Evolutionary conservation across 92 coral and sea anemone species (phyloP).

Genomic region (Pocillopora meandrina): DNA sequence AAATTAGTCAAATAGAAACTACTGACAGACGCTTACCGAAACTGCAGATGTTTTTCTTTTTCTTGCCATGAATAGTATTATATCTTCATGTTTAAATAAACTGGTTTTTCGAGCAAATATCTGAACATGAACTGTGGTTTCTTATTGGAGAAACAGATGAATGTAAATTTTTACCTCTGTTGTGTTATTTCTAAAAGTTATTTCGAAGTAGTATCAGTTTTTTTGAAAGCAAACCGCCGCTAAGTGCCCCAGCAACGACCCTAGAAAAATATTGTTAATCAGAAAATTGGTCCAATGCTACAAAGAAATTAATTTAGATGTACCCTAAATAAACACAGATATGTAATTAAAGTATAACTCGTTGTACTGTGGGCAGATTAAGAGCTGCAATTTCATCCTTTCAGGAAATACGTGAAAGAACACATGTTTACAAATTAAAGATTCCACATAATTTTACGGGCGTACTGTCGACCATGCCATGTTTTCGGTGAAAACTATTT

Average conservation of each 20-base stretch:
- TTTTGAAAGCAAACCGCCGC: not conserved
- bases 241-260: not conserved
- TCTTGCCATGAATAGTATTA: not conserved
- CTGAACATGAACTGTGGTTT: not conserved
- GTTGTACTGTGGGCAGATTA: not conserved
- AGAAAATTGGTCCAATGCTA: slow-evolving; percentile 1
- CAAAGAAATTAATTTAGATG: not conserved
- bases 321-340: slow-evolving; percentile 3
- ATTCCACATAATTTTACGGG: not conserved
- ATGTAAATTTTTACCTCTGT: not conserved
- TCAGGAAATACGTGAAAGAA: not conserved
- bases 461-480: too few relatives aligned
- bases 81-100: slow-evolving; percentile 9
- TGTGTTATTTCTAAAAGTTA: not conserved
- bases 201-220: not conserved
- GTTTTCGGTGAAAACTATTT: too few relatives aligned
- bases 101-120: slow-evolving; percentile 32
- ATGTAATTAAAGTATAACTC: not conserved
- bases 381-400: not conserved
- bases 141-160: not conserved
- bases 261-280: not conserved
- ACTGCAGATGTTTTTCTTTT: slow-evolving; percentile 25
- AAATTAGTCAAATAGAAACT: not conserved
- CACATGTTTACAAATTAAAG: not conserved
- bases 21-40: not conserved